These are phyloP conservation scores for Acrobasis consociella DNA, from an alignment of 2,888 invertebrate genomes.

Conservation along the genomic window DNA sequence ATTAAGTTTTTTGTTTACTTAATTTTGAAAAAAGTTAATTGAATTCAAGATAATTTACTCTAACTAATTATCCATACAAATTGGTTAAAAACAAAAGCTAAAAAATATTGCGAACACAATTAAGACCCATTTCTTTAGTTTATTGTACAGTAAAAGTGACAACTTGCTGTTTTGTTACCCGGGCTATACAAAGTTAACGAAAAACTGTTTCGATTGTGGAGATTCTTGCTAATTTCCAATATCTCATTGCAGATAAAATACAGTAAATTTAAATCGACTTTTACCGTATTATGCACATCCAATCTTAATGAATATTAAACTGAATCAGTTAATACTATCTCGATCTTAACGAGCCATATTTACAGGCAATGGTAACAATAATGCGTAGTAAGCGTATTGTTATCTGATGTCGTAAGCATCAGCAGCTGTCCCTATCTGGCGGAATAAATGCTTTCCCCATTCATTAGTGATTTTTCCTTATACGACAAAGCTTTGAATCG, in stretches of 20 bases:
- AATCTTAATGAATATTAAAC: conserved; percentile 15
- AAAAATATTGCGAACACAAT: no score
- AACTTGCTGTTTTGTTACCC: no score
- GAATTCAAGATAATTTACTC: no score
- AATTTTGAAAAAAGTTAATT: no score
- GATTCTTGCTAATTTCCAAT: no score
- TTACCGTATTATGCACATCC: conserved; percentile 34
- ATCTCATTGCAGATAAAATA: not conserved
- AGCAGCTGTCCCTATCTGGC: conserved; percentile 56
- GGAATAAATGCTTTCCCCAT: conserved; percentile 60
- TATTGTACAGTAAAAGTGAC: no score
- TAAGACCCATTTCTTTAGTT: no score
- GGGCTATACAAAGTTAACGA: no score
- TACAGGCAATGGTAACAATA: conserved; percentile 67
- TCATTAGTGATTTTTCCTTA: conserved; percentile 46
- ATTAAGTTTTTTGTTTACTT: no score
- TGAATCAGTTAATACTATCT: conserved; percentile 15
- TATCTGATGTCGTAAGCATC: conserved; percentile 71
- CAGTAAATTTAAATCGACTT: conserved; percentile 23
- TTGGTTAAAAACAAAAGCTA: no score
- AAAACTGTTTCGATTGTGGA: no score
- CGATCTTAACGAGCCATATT: conserved; percentile 49
- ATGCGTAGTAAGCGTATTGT: conserved; percentile 61
- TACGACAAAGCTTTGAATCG: not conserved
- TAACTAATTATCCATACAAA: no score